Evolutionary conservation across 1,140 invertebrate species (phyloP), one percentile per base, ranked within the genome.

Genomic region (Polypedilum vanderplanki): DNA sequence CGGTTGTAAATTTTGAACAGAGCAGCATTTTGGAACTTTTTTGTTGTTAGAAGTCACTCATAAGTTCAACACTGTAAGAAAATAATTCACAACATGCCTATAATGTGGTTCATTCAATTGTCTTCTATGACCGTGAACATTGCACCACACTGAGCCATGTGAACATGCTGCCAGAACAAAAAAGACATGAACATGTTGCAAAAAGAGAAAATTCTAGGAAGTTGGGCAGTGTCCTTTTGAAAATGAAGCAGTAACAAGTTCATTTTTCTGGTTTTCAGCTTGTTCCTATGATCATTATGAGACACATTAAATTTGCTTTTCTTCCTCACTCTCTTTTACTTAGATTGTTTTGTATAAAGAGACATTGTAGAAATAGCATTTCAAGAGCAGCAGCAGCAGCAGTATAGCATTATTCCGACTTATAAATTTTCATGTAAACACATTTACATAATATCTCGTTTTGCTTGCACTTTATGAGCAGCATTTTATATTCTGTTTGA

Each of bases 351-450:
- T 33, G 24, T 33, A 5, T 33, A 33, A 33, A 33, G 24, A 33
- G 24, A 33, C 24, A 33, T 33, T 33, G 24, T 33, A 33, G 5
- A 33, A 33, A 33, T 33, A 5, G 5, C 24, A 33, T 33, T 33
- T 33, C 24, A 33, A 33, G 24, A 33, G 24, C 24, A 33, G 24
- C 24, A 33, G 24, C 12, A 33, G 24, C 24, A 33, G 24, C 24
- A 33, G 24, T n/a, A 57, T n/a, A n/a, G n/a, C 12, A 57, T 57
- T 57, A 57, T 57, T 57, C 46, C 46, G n/a, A n/a, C 46, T 57
- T n/a, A 57, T 57, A 57, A 57, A 57, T 57, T 57, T 57, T 57
- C 46, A 57, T 57, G 46, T 57, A 57, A 57, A 57, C n/a, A 57
- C 12, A 57, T 57, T 57, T 57, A n/a, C 46, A 57, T 57, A 57